Base-by-base conservation (phyloP, 2,797 vertebrate species). In the Acanthurus lineatus region DNA sequence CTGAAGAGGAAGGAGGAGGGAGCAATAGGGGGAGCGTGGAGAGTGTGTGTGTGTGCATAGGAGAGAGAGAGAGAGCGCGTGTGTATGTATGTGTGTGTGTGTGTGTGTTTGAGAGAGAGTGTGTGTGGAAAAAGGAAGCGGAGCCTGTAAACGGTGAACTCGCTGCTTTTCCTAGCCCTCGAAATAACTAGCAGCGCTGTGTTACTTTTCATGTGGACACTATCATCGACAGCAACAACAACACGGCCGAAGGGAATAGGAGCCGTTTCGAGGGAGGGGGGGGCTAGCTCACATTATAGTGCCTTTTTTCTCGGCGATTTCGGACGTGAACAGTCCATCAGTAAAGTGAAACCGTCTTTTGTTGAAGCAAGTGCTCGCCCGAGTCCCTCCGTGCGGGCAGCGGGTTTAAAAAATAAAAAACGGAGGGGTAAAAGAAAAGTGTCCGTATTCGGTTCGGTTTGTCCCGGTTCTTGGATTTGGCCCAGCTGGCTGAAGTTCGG, bases 291-390 rank as follows among this genome's bases (percentile, higher is more conserved):
- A 22, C 71, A 70, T 14, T 64, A 56, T 60, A 62, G 82, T 76
- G 87, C 82, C 86, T 77, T 76, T 19, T 17, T 20, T 25, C 78
- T 87, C 80, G 85, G 79, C 44, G 58, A 45, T 82, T 77, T 77
- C 69, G 83, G 90, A 88, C 90, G 90, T 56, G 90, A 88, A 88
- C 85, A 84, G 81, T 81, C 71, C 88, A 83, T 86, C 90, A 89
- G 90, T 92, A 92, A 94, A 93, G 93, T 94, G 93, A 94, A 96
- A 94, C 95, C 93, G 93, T 95, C 96, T 96, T 97, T 97, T 98
- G 97, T 97, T 97, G 96, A 95, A 90, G 91, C 95, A 92, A 94
- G 96, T 96, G 95, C 92, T 90, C 89, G 88, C 70, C 87, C 69
- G 85, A 86, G 88, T 83, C 73, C 85, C 76, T 92, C 82, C 88